phyloP scores from a whole-genome alignment of 1,140 invertebrate genomes.

The Megalonaias nervosa region DNA sequence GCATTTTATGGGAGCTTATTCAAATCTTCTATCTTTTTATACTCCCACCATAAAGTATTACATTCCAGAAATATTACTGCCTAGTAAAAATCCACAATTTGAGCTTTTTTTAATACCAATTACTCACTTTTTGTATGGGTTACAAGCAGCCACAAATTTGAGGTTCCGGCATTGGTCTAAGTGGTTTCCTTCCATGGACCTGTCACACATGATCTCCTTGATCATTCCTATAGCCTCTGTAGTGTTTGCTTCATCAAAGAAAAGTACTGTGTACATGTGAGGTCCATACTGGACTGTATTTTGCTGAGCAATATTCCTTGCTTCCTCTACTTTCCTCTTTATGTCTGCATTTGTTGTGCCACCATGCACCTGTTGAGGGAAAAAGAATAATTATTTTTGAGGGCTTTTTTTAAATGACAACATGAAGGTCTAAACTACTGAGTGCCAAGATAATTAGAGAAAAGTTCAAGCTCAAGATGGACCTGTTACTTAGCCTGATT shows the following conservation, averaged over 20 bases:
- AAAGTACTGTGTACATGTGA: slow-evolving; percentile 59
- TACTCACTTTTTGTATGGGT: slow-evolving; percentile 62
- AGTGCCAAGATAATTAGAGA: too few relatives aligned
- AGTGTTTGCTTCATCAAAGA: slow-evolving; percentile 68
- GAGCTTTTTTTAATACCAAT: background rate
- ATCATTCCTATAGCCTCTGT: slow-evolving; percentile 59
- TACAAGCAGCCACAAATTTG: slow-evolving; percentile 59
- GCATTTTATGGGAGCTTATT: too few relatives aligned
- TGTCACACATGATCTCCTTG: slow-evolving; percentile 60
- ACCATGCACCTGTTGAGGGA: slow-evolving; percentile 19
- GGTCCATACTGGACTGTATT: slow-evolving; percentile 30
- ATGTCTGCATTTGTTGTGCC: too few relatives aligned
- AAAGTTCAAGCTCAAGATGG: too few relatives aligned
- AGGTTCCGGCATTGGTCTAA: slow-evolving; percentile 34
- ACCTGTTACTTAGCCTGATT: too few relatives aligned
- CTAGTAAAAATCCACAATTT: background rate
- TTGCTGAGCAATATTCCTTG: slow-evolving; percentile 46
- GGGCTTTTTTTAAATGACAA: too few relatives aligned
- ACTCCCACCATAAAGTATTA: too few relatives aligned
- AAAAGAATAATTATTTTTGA: too few relatives aligned
- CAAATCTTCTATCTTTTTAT: too few relatives aligned
- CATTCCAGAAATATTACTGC: too few relatives aligned
- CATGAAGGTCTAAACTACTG: too few relatives aligned
- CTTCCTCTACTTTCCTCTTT: slow-evolving; percentile 49
- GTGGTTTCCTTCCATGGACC: slow-evolving; percentile 39